phyloP scores from a whole-genome alignment of 2,113 vertebrate genomes.

The Brachyistius frenatus region DNA sequence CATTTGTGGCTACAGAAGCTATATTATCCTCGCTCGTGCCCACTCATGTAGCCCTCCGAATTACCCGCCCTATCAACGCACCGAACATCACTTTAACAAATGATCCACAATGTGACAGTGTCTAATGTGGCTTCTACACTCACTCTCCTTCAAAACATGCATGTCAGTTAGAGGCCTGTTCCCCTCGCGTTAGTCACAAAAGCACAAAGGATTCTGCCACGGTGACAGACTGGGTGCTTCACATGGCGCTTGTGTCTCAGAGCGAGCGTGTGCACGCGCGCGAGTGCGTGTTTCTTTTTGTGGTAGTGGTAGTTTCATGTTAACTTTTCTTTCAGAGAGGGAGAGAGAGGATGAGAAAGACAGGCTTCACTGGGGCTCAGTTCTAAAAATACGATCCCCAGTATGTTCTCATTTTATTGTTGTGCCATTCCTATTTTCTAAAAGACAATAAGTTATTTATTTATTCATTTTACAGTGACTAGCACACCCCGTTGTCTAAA shows the following conservation, averaged over 20 bases:
- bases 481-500: slow-evolving; percentile 56
- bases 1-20: slow-evolving; percentile 27
- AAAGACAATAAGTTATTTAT: slow-evolving; percentile 64
- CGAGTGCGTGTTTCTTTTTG: slow-evolving; percentile 42
- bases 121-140: slow-evolving; percentile 37
- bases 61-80: slow-evolving; percentile 27
- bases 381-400: slow-evolving; percentile 70
- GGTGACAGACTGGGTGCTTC: slow-evolving; percentile 62
- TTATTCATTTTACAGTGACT: slow-evolving; percentile 64
- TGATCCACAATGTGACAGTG: not conserved
- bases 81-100: slow-evolving; percentile 18
- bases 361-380: slow-evolving; percentile 53
- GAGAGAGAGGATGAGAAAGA: slow-evolving; percentile 22
- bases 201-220: slow-evolving; percentile 65
- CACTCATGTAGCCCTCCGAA: slow-evolving; percentile 14
- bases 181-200: slow-evolving; percentile 59
- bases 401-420: slow-evolving; percentile 61
- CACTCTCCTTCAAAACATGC: slow-evolving; percentile 48
- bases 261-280: slow-evolving; percentile 9
- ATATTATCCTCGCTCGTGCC: slow-evolving; percentile 16
- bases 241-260: slow-evolving; percentile 38
- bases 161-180: slow-evolving; percentile 50
- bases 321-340: slow-evolving; percentile 59
- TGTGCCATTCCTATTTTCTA: slow-evolving; percentile 44
- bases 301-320: slow-evolving; percentile 62